These are phyloP conservation scores for Notolabrus celidotus DNA, from an alignment of 2,797 vertebrate species.

Conservation along the genomic window DNA sequence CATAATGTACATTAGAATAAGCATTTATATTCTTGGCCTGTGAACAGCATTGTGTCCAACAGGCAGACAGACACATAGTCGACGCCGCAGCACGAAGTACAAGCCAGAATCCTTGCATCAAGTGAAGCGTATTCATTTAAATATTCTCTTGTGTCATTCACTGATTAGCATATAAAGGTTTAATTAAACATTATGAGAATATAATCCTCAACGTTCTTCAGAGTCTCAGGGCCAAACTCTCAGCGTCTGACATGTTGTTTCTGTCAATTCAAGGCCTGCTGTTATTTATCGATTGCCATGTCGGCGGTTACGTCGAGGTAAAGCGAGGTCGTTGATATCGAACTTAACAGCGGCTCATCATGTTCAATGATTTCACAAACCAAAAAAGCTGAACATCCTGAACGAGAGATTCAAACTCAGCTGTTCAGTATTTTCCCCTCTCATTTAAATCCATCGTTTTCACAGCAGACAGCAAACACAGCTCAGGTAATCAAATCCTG, in stretches of 20 bases:
- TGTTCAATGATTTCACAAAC: conserved; percentile 10
- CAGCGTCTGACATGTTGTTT: not conserved
- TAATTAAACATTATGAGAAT: conserved; percentile 1
- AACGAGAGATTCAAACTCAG: conserved; percentile 34
- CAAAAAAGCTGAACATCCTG: not conserved
- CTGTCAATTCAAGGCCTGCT: conserved; percentile 2
- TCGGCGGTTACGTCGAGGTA: conserved; percentile 2
- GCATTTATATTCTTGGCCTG: conserved; percentile 63
- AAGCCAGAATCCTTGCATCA: conserved; percentile 48
- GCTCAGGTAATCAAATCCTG: conserved; percentile 50
- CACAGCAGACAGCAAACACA: conserved; percentile 30
- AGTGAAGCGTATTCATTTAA: conserved; percentile 28
- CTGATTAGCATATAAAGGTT: conserved; percentile 14
- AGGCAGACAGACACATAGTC: conserved; percentile 48
- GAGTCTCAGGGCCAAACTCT: not conserved
- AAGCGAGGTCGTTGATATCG: conserved; percentile 3
- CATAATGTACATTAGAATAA: conserved; percentile 71
- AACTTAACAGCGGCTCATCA: not conserved
- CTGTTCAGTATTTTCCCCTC: conserved; percentile 13
- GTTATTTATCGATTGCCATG: not conserved
- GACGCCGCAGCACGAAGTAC: conserved; percentile 43
- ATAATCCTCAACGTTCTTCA: not conserved
- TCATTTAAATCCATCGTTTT: conserved; percentile 40
- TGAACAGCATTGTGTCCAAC: conserved; percentile 55
- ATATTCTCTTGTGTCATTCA: conserved; percentile 18